phyloP scores from a whole-genome alignment of 2,113 vertebrate species.

The Charina bottae region DNA sequence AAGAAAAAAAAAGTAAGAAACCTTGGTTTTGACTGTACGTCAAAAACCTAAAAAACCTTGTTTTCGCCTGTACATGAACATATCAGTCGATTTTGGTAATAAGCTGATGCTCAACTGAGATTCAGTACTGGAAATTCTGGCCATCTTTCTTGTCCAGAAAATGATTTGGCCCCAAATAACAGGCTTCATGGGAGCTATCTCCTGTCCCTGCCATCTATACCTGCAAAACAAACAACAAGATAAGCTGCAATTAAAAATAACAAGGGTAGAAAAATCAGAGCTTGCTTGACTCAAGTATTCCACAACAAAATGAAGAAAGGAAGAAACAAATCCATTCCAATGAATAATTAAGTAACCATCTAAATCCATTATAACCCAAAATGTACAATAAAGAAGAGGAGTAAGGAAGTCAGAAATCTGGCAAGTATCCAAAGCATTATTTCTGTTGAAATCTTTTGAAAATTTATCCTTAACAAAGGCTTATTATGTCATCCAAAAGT shows the following conservation, averaged over 20 bases:
- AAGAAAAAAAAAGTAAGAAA: background rate
- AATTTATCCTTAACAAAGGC: background rate
- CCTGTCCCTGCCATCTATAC: background rate
- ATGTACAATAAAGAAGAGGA: conserved; percentile 8
- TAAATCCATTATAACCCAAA: conserved; percentile 18
- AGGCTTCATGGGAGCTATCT: background rate
- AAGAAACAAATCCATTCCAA: conserved; percentile 19
- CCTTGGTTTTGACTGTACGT: too few species aligned
- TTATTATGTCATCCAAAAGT: background rate
- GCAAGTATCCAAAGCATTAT: conserved; percentile 2
- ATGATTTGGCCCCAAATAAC: conserved; percentile 5
- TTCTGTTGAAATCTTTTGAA: conserved; percentile 11
- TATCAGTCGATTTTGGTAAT: background rate
- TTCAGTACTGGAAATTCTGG: background rate
- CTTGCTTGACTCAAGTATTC: conserved; percentile 6
- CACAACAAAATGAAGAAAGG: background rate
- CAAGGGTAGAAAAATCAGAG: background rate
- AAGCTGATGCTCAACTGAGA: background rate
- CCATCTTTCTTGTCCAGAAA: background rate
- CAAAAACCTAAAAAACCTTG: too few species aligned
- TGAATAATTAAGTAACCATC: conserved; percentile 22
- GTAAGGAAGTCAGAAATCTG: conserved; percentile 7
- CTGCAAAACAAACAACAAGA: conserved; percentile 10
- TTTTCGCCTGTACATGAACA: background rate
- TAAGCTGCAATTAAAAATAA: background rate